Evolutionary conservation across 1,140 invertebrate genomes (phyloP), one percentile per base, ranked within the genome.

Genomic region (Papilio polyxenes): DNA sequence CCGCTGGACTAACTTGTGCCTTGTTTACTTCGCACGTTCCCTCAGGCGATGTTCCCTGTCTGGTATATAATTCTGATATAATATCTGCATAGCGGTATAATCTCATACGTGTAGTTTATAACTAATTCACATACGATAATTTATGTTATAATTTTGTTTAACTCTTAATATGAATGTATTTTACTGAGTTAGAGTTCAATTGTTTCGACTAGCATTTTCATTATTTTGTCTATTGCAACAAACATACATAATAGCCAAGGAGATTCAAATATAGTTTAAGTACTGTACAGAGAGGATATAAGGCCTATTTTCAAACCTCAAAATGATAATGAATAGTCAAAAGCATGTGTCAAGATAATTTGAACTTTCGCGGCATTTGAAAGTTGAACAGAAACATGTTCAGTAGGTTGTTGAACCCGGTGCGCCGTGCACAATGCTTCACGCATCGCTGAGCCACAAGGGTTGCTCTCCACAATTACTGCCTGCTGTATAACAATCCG

Each of bases 11-110:
- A 72, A 72, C 65, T 72, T 40, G 65, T 10, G 65, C 65, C 31
- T 72, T 72, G 65, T 72, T 72, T 40, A 15, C 65, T 72, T 31
- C 31, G 65, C 65, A 56, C 13, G 31, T 31, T 72, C 65, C 65
- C 65, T 37, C 65, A 23, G 65, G 65, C 31, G 31, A 72, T 37
- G 65, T 72, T 72, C 65, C 20, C 65, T 20, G 31, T 72, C 31
- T 72, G 65, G 37, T 11, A 72, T 72, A 72, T 72, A 72, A 72
- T 13, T 72, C 31, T 72, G 23, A 72, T 37, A 72, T 72, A 72
- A 15, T 72, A 72, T 15, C 11, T 72, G 37, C n/a, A 17, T 59
- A 9, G 17, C 56, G 56, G 56, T 59, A n/a, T 59, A 20, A 20
- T 59, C 56, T n/a, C n/a, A 59, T 20, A n/a, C n/a, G 17, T 59